phyloP scores from a whole-genome alignment of 2,113 vertebrate species.

The Spermophilus dauricus region DNA sequence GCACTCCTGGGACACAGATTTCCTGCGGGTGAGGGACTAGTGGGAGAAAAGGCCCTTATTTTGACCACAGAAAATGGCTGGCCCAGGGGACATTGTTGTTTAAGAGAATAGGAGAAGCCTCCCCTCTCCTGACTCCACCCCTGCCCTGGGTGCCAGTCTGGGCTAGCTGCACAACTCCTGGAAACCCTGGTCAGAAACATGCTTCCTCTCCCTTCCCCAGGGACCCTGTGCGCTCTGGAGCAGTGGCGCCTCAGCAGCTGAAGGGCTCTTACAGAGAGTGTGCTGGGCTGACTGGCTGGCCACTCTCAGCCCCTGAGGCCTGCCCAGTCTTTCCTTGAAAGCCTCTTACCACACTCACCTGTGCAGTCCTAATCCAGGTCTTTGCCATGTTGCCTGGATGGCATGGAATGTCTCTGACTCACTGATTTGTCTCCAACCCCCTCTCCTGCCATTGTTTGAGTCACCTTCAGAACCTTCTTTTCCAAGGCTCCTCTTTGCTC shows the following conservation, averaged over 20 bases:
- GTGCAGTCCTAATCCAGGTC: accelerated
- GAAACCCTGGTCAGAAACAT: constrained; percentile 69
- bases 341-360: background rate
- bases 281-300: background rate
- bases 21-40: constrained; percentile 73
- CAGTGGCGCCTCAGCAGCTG: background rate
- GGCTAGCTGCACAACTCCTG: constrained; percentile 72
- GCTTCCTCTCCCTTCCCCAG: constrained; percentile 71
- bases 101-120: constrained; percentile 58
- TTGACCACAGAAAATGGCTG: constrained; percentile 66
- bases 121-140: constrained; percentile 50
- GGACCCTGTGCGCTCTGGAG: background rate
- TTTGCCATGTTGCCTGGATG: background rate
- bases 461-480: background rate
- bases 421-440: background rate
- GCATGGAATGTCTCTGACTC: background rate
- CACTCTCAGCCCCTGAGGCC: background rate
- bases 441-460: background rate
- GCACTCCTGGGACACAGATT: constrained; percentile 54
- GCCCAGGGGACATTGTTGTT: constrained; percentile 70
- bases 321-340: background rate
- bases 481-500: background rate
- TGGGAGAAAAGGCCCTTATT: constrained; percentile 27
- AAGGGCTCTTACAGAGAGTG: background rate
- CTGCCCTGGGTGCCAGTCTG: constrained; percentile 67